These are phyloP conservation scores for Eupristina koningsbergeri DNA, from an alignment of 1,140 invertebrate genomes.

Conservation along the genomic window DNA sequence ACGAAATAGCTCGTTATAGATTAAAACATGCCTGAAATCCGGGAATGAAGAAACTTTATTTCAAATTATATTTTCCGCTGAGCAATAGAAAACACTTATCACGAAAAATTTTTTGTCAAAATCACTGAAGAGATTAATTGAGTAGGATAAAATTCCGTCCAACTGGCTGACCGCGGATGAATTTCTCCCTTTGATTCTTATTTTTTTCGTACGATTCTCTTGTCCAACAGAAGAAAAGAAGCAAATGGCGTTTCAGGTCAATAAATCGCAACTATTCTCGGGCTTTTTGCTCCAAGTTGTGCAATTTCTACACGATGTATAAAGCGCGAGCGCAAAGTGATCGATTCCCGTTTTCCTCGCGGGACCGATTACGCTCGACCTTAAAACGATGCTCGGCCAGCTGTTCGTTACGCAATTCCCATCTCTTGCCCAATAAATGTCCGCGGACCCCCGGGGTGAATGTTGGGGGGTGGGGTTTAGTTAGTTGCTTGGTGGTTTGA, in stretches of 20 bases:
- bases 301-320: constrained; percentile 8
- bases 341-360: constrained; percentile 31
- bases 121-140: constrained; percentile 11
- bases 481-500: not conserved
- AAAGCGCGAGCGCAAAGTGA: not conserved
- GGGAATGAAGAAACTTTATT: not conserved
- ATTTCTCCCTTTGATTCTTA: not conserved
- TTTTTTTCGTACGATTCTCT: too few relatives aligned
- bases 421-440: not conserved
- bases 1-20: not conserved
- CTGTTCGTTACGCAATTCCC: not conserved
- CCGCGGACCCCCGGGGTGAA: not conserved
- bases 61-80: not conserved
- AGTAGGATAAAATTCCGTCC: constrained; percentile 18
- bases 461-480: not conserved
- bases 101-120: not conserved
- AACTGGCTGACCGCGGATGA: not conserved
- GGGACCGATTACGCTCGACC: constrained; percentile 25
- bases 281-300: constrained; percentile 9
- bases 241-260: constrained; percentile 30
- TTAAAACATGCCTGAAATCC: not conserved
- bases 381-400: not conserved
- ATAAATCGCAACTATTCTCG: constrained; percentile 33
- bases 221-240: not conserved
- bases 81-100: not conserved